These are phyloP conservation scores for Rhinophrynus dorsalis DNA, from an alignment of 2,797 vertebrate genomes.

Conservation along the genomic window DNA sequence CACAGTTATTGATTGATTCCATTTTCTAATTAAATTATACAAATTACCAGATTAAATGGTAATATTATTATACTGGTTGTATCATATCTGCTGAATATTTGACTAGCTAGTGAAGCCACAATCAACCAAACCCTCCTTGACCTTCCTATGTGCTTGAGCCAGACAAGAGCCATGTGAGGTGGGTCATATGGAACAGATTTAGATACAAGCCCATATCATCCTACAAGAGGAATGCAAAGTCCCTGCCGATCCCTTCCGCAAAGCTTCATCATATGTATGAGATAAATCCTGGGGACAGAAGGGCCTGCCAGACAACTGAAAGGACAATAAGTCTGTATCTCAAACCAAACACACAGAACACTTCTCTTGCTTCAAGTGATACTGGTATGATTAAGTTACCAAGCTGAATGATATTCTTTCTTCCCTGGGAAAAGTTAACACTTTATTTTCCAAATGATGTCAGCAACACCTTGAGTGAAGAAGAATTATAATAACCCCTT, in stretches of 20 bases:
- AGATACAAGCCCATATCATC: conserved; percentile 75
- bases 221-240: conserved; percentile 74
- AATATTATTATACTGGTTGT: no score
- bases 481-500: no score
- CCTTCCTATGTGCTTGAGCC: conserved; percentile 58
- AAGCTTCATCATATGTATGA: conserved; percentile 74
- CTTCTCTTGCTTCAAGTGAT: conserved; percentile 22
- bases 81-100: no score
- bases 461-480: background rate
- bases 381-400: background rate
- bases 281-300: conserved; percentile 61
- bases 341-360: conserved; percentile 14
- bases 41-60: no score
- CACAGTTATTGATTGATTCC: no score
- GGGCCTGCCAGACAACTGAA: conserved; percentile 55
- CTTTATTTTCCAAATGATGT: background rate
- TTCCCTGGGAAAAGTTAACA: background rate
- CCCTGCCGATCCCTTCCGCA: conserved; percentile 63
- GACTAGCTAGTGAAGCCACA: conserved; percentile 47
- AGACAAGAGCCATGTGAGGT: conserved; percentile 83
- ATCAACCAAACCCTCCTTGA: conserved; percentile 52
- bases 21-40: no score
- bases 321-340: conserved; percentile 56
- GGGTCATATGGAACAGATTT: conserved; percentile 96
- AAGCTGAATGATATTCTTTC: background rate